A percentile compares a stretch with the other conserved stretches of the same genome.
phyloP scores from a whole-genome alignment of 1,140 invertebrate genomes.

The Rhysida immarginata region DNA sequence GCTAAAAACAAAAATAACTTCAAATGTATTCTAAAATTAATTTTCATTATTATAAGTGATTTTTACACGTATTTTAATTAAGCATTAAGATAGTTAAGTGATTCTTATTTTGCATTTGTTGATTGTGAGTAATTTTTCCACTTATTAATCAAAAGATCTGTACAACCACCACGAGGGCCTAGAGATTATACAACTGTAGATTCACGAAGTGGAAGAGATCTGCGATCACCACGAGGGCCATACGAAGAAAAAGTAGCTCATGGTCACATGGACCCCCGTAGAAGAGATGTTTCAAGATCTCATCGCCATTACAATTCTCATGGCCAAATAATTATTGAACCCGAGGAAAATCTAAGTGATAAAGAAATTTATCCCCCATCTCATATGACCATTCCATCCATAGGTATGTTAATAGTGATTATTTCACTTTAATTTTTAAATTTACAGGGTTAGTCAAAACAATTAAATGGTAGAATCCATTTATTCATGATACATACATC shows the following conservation, averaged over 20 bases:
- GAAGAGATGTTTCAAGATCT: constrained; percentile 11
- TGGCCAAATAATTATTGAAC: constrained; percentile 46
- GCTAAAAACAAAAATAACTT: no score
- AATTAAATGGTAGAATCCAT: no score
- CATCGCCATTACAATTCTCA: constrained; percentile 27
- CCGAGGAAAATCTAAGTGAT: constrained; percentile 71
- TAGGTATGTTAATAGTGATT: constrained; percentile 36
- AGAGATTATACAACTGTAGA: not conserved
- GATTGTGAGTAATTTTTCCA: no score
- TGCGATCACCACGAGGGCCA: constrained; percentile 18
- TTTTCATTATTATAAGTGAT: no score
- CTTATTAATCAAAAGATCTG: no score
- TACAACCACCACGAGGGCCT: not conserved
- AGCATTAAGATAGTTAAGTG: no score
- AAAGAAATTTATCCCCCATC: constrained; percentile 50
- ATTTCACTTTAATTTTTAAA: no score
- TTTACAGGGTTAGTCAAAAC: no score
- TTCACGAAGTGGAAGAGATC: constrained; percentile 15
- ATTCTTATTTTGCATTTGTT: no score
- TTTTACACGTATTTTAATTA: no score
- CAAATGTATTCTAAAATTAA: no score
- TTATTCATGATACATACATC: no score
- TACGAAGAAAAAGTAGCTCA: constrained; percentile 15
- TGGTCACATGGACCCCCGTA: constrained; percentile 1
- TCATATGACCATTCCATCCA: constrained; percentile 36